Percentiles rank a stretch among this genome's conserved stretches.
Conservation (phyloP, 2,113 vertebrate genomes). For the Oncorhynchus clarkii region DNA sequence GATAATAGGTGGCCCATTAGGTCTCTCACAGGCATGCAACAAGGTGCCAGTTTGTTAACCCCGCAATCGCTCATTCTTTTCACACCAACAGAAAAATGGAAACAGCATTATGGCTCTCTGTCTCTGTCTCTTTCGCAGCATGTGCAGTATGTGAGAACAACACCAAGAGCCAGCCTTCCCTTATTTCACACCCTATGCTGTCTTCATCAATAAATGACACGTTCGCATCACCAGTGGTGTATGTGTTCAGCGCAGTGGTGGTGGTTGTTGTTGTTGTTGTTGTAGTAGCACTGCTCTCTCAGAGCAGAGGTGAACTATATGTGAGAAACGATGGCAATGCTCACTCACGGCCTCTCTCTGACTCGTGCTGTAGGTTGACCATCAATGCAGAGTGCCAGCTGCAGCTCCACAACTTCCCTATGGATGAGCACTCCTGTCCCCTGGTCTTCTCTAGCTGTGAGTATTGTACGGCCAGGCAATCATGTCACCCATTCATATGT, state of each 20-base stretch:
- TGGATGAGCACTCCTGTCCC: conserved; percentile 97
- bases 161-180: not conserved
- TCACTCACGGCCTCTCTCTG: not conserved
- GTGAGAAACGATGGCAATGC: not conserved
- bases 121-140: not conserved
- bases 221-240: not conserved
- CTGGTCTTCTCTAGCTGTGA: conserved; percentile 98
- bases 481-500: not conserved
- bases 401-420: conserved; percentile 97
- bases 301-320: not conserved
- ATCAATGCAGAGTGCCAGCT: conserved; percentile 97
- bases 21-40: not conserved
- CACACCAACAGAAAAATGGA: not conserved
- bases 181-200: not conserved
- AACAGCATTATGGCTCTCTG: not conserved
- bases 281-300: not conserved
- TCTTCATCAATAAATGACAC: not conserved
- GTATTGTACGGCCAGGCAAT: conserved; percentile 44
- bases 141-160: not conserved
- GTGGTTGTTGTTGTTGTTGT: not conserved
- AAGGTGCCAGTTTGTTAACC: not conserved
- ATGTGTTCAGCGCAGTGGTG: not conserved
- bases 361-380: conserved; percentile 79
- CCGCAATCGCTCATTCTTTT: not conserved
- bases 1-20: not conserved